A percentile compares a stretch with the other conserved stretches of the same genome.
Conservation (phyloP, 2,888 invertebrate genomes). For the Pecten maximus region DNA sequence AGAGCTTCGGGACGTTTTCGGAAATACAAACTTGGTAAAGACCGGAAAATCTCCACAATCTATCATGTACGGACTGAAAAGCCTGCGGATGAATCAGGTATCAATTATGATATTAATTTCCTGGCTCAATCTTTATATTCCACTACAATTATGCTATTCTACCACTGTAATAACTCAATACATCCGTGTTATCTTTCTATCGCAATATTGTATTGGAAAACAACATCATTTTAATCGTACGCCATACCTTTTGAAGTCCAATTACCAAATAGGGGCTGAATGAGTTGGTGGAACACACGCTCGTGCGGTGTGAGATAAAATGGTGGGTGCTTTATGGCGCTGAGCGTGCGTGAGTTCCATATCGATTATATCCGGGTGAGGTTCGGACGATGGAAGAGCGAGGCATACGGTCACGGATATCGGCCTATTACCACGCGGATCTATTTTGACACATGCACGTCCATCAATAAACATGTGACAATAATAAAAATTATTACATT, state of each 20-base stretch:
- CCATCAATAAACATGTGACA: conserved; percentile 32
- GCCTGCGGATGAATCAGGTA: conserved; percentile 37
- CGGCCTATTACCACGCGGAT: neutral
- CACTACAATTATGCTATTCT: conserved; percentile 20
- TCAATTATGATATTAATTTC: conserved; percentile 54
- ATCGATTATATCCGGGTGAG: conserved; percentile 6
- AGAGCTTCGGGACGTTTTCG: neutral
- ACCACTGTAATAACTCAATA: neutral
- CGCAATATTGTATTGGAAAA: conserved; percentile 30
- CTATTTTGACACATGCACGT: conserved; percentile 32
- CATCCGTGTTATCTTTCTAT: conserved; percentile 8
- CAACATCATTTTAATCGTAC: conserved; percentile 23
- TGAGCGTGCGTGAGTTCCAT: neutral
- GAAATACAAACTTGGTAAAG: conserved; percentile 11
- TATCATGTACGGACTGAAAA: neutral
- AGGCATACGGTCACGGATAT: conserved; percentile 23
- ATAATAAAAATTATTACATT: conserved; percentile 33
- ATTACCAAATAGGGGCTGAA: conserved; percentile 31
- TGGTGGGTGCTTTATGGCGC: conserved; percentile 1
- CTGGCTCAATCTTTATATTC: conserved; percentile 44
- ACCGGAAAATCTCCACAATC: conserved; percentile 30
- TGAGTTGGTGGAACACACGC: conserved; percentile 28
- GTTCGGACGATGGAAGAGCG: conserved; percentile 11
- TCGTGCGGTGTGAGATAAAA: conserved; percentile 35
- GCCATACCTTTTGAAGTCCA: conserved; percentile 32